Evolutionary conservation across 23 tunicate genomes (phyloP).

Genomic region (Styela plicata): DNA sequence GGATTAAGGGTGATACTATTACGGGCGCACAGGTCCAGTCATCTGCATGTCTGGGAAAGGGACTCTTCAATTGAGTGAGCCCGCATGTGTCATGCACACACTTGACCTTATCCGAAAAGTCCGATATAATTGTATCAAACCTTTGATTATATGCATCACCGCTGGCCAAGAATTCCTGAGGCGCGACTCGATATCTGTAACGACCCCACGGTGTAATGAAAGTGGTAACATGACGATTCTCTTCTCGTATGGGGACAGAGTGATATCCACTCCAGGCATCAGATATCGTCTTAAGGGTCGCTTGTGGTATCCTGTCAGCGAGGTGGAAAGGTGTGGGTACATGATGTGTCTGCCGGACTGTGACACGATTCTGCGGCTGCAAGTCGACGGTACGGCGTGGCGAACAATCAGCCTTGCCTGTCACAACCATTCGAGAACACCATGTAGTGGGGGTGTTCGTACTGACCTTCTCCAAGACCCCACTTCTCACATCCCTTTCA

Average conservation of each 20-base stretch:
- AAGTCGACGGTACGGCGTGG: conserved; percentile 35
- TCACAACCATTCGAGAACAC: conserved; percentile 7
- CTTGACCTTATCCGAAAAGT: no score
- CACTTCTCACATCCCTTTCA: neutral
- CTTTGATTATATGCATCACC: no score
- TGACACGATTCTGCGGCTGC: neutral
- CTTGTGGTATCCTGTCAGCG: conserved; percentile 16
- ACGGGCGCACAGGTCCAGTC: no score
- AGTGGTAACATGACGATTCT: conserved; percentile 25
- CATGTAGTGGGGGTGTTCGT: conserved; percentile 10
- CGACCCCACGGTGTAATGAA: conserved; percentile 34
- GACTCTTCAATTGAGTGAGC: no score
- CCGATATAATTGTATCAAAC: no score
- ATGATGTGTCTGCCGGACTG: conserved; percentile 9
- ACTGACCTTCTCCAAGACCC: neutral
- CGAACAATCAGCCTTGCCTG: conserved; percentile 27
- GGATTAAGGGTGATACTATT: no score
- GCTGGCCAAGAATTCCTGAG: no score
- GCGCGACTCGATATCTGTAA: no score
- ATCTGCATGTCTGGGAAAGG: no score
- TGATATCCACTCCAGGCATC: conserved; percentile 50
- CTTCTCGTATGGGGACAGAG: conserved; percentile 32
- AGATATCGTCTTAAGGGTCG: conserved; percentile 25
- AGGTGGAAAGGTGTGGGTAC: conserved; percentile 13
- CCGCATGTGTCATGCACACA: no score